Conservation (phyloP, 2,113 vertebrate genomes). For the Gymnobelideus leadbeateri region DNA sequence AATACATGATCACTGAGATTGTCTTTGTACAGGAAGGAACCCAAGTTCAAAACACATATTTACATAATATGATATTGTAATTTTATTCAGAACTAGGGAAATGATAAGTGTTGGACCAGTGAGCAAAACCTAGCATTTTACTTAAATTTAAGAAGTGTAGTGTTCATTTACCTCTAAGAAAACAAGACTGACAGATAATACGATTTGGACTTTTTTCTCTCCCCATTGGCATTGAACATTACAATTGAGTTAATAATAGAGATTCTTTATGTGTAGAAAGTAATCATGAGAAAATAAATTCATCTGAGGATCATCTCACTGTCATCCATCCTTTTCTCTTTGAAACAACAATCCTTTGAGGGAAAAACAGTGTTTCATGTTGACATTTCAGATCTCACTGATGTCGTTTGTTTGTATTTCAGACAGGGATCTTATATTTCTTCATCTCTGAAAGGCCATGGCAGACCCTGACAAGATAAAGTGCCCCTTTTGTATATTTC, state of each 20-base stretch:
- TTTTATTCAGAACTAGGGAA: constrained; percentile 27
- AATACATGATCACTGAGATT: background rate
- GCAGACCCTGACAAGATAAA: constrained; percentile 51
- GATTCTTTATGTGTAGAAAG: constrained; percentile 14
- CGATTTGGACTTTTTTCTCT: background rate
- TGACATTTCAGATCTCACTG: constrained; percentile 56
- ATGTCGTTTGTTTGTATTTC: constrained; percentile 61
- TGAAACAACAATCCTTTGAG: constrained; percentile 36
- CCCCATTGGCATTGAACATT: background rate
- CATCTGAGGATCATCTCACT: constrained; percentile 19
- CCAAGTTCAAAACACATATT: background rate
- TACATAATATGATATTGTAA: background rate
- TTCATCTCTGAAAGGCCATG: constrained; percentile 50
- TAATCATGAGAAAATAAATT: constrained; percentile 60
- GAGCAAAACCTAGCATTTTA: background rate
- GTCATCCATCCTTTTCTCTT: constrained; percentile 59
- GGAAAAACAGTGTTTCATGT: constrained; percentile 47
- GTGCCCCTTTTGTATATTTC: constrained; percentile 1
- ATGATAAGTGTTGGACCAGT: background rate
- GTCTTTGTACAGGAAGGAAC: background rate
- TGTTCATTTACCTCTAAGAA: background rate
- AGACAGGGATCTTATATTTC: constrained; percentile 37
- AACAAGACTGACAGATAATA: background rate
- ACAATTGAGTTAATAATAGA: background rate
- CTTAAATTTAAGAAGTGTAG: background rate